Conservation (phyloP, 2,797 vertebrate genomes). For the Buceros bicornis region DNA sequence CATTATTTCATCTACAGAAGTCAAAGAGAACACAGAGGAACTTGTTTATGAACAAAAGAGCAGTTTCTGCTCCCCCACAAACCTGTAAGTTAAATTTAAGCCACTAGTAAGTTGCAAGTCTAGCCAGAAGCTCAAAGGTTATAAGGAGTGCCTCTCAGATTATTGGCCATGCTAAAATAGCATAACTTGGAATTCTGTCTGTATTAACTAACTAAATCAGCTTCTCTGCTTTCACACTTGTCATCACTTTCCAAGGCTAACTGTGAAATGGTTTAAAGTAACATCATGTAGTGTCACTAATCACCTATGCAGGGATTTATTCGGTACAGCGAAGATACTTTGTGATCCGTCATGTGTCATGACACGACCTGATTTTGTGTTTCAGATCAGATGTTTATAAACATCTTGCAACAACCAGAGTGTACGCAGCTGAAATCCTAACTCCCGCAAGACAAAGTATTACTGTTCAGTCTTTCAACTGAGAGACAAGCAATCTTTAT, state of each 20-base stretch:
- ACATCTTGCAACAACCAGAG: not conserved
- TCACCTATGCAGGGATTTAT: not conserved
- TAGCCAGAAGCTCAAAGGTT: slow-evolving; percentile 17
- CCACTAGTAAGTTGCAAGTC: not conserved
- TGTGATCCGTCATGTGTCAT: not conserved
- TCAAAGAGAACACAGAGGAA: not conserved
- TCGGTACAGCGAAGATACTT: not conserved
- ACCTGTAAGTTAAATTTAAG: slow-evolving; percentile 22
- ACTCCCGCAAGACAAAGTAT: not conserved
- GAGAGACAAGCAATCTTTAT: not conserved
- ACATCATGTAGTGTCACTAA: not conserved
- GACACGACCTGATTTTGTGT: not conserved
- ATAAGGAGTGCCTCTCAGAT: not conserved
- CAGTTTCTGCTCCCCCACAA: not conserved
- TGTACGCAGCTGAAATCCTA: not conserved
- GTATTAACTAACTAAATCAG: not conserved
- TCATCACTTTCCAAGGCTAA: not conserved
- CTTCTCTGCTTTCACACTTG: not conserved
- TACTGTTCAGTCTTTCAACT: not conserved
- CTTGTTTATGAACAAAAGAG: not conserved
- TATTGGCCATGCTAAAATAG: not conserved
- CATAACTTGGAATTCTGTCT: not conserved
- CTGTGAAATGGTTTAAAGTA: not conserved
- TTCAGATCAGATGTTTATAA: not conserved
- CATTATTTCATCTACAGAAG: not conserved